A percentile compares a stretch with the other conserved stretches of the same genome.
Conservation (phyloP, 1,140 invertebrate genomes). For the Megathymus violae region DNA sequence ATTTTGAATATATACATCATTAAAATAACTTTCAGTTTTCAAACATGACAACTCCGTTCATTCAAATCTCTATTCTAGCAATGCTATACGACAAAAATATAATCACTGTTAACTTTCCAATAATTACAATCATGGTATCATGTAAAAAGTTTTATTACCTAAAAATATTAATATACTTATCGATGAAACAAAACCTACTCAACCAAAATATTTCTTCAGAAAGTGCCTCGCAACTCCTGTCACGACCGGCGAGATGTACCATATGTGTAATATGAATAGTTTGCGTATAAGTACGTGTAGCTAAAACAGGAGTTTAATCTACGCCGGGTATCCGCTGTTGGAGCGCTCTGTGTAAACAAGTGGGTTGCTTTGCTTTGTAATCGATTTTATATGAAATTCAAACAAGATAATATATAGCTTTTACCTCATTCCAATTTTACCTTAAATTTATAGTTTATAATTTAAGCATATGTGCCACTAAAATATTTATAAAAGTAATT, state of each 20-base stretch:
- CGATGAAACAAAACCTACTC: slow-evolving; percentile 39
- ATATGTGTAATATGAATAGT: slow-evolving; percentile 53
- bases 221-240: slow-evolving; percentile 64
- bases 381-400: slow-evolving; percentile 2
- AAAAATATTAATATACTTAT: slow-evolving; percentile 12
- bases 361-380: slow-evolving; percentile 25
- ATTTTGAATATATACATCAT: too few relatives aligned
- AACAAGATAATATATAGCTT: neutral
- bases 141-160: neutral
- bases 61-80: too few relatives aligned
- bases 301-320: slow-evolving; percentile 78
- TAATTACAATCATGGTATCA: slow-evolving; percentile 4
- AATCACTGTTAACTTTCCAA: too few relatives aligned
- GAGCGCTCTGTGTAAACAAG: slow-evolving; percentile 38
- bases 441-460: too few relatives aligned
- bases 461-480: too few relatives aligned
- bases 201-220: slow-evolving; percentile 72
- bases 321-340: slow-evolving; percentile 62
- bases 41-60: too few relatives aligned
- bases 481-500: too few relatives aligned
- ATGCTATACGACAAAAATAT: too few relatives aligned
- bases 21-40: too few relatives aligned
- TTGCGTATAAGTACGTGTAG: slow-evolving; percentile 42
- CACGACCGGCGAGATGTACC: slow-evolving; percentile 70
- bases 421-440: neutral